These are phyloP conservation scores for Zygogramma bicolorata DNA, from an alignment of 2,888 invertebrate species.

Conservation along the genomic window DNA sequence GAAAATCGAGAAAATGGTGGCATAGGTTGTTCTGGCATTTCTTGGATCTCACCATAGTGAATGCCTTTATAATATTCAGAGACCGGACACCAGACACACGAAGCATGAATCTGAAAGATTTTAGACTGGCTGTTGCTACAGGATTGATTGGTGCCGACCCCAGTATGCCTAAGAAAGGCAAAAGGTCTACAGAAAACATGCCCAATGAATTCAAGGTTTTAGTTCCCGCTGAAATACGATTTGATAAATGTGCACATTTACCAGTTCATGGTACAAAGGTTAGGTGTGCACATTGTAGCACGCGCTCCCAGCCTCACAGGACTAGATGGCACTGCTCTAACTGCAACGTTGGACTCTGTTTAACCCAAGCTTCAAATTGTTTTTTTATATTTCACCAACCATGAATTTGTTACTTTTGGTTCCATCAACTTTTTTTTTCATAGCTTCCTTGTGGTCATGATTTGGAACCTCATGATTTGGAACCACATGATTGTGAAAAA, in stretches of 20 bases:
- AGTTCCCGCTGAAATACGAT: slow-evolving; percentile 15
- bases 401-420: no score
- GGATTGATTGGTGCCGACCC: no score
- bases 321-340: background rate
- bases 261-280: slow-evolving; percentile 19
- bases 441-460: no score
- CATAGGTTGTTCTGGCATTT: slow-evolving; percentile 29
- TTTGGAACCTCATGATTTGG: no score
- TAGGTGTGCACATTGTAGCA: slow-evolving; percentile 19
- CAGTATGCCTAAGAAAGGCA: background rate
- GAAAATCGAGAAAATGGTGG: slow-evolving; percentile 54
- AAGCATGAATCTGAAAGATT: slow-evolving; percentile 8
- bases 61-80: slow-evolving; percentile 22
- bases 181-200: background rate
- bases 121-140: slow-evolving; percentile 4
- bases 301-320: background rate
- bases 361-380: no score
- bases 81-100: background rate
- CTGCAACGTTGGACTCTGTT: slow-evolving; percentile 5
- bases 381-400: no score
- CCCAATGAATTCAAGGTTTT: slow-evolving; percentile 11
- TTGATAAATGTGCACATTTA: slow-evolving; percentile 13
- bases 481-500: no score
- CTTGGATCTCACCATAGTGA: background rate
- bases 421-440: no score